Base-by-base conservation (phyloP, 2,113 vertebrate genomes). In the Toxotes jaculatrix region DNA sequence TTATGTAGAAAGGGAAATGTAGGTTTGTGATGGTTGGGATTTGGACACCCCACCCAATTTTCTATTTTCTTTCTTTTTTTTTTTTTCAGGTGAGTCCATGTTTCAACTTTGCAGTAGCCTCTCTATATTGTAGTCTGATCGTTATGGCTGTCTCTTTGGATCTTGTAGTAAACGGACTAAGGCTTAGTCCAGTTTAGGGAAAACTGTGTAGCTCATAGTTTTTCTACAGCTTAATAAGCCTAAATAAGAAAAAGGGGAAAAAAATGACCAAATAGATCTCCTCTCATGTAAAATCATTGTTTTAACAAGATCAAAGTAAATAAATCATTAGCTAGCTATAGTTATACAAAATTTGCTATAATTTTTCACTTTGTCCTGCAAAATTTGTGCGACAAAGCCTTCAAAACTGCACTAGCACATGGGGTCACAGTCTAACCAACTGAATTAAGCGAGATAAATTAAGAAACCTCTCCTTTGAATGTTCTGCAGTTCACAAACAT, bases 91-190 rank as follows among this genome's bases (percentile, higher is more conserved):
- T 86, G 79, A 75, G 56, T 75, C 56, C 59, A 59, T 68, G 71
- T 79, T 75, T n/a, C 27, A 88, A 87, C 84, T 90, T 88, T 84
- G 27, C 36, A 63, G 61, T 43, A 49, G 71, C 38, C 49, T 67
- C 21, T 27, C 36, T 38, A 0, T 40, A 3, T 16, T 23, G 4
- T 43, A 12, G 68, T 76, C 73, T 63, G 71, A 9, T 3, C 36
- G 63, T 45, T 74, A 62, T 73, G 21, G 40, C 10, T 57, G 62
- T 27, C 31, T 63, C 14, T 62, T 45, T 23, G 76, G 21, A 53
- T 64, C 34, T 55, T 38, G 68, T 67, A 77, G 27, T 65, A 63
- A 71, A 76, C 67, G 67, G n/a, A 80, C 34, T 21, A 56, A 68
- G 38, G 55, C 23, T 43, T 70, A 4, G n/a, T 0, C 7, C 10